These are phyloP conservation scores for Rynchops niger DNA, from an alignment of 2,113 vertebrate species.

Conservation along the genomic window DNA sequence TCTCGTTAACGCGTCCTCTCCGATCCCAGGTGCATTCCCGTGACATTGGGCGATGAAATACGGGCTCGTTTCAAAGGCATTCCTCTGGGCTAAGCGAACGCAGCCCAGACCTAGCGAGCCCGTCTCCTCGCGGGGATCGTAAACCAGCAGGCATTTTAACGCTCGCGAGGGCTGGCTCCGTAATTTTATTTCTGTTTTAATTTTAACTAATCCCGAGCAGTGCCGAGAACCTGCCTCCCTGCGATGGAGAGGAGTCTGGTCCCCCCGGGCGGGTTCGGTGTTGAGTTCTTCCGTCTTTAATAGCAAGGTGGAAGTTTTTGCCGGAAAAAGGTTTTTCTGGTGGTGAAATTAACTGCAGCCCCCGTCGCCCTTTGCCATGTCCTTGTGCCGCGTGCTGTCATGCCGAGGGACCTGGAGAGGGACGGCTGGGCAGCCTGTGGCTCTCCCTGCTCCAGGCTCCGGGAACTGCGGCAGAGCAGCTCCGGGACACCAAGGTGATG, in stretches of 20 bases:
- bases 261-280: accelerated
- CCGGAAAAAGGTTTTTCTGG: not conserved
- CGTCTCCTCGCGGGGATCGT: not conserved
- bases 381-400: not conserved
- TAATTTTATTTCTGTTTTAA: not conserved
- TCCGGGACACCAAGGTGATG: not conserved
- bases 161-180: not conserved
- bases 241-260: not conserved
- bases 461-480: not conserved
- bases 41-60: not conserved
- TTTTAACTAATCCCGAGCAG: not conserved
- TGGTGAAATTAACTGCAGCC: not conserved
- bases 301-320: not conserved
- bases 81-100: not conserved
- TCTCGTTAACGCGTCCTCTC: not conserved
- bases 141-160: not conserved
- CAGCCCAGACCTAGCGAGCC: not conserved
- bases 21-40: not conserved
- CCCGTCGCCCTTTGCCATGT: accelerated
- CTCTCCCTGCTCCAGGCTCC: not conserved
- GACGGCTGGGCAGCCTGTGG: not conserved
- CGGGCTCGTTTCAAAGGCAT: not conserved
- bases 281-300: not conserved
- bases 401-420: too few species aligned
- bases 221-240: not conserved